A percentile compares a stretch with the other conserved stretches of the same genome.
Evolutionary conservation across 1,140 invertebrate species (phyloP).

Genomic region (Probaryconus sp.): DNA sequence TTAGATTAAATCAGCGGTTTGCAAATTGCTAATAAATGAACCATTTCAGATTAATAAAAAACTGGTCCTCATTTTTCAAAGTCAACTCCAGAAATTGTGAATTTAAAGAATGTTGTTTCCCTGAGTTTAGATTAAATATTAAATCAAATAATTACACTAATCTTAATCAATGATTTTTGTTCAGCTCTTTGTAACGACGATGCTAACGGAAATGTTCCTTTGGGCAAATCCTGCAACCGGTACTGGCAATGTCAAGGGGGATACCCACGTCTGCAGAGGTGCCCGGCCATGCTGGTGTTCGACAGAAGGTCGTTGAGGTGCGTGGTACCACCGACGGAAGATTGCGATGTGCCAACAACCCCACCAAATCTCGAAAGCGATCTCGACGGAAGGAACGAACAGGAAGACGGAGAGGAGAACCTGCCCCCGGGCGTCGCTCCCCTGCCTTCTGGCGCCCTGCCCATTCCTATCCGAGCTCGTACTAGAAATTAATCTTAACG

Average conservation of each 20-base stretch:
- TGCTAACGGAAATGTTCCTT: conserved; percentile 86
- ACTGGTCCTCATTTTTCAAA: no score
- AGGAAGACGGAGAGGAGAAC: conserved; percentile 76
- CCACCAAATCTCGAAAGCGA: conserved; percentile 77
- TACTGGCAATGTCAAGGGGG: conserved; percentile 97
- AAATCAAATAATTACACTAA: no score
- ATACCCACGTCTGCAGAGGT: conserved; percentile 92
- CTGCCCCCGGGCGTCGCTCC: conserved; percentile 73
- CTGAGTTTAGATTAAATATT: no score
- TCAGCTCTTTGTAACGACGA: conserved; percentile 94
- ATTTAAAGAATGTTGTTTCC: no score
- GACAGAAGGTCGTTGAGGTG: conserved; percentile 89
- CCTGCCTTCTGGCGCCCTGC: conserved; percentile 71
- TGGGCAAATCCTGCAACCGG: conserved; percentile 94
- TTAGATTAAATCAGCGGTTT: no score
- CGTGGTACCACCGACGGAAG: conserved; percentile 92
- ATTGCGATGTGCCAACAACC: conserved; percentile 90
- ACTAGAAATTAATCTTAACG: conserved; percentile 66
- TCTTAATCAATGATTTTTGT: conserved; percentile 61
- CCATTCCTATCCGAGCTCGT: conserved; percentile 67
- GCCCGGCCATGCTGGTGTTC: conserved; percentile 94
- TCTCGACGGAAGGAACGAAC: conserved; percentile 71
- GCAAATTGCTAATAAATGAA: no score
- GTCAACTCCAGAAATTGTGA: no score
- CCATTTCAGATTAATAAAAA: no score